Base-by-base conservation (phyloP, 1,140 invertebrate genomes). In the Drepana arcuata region DNA sequence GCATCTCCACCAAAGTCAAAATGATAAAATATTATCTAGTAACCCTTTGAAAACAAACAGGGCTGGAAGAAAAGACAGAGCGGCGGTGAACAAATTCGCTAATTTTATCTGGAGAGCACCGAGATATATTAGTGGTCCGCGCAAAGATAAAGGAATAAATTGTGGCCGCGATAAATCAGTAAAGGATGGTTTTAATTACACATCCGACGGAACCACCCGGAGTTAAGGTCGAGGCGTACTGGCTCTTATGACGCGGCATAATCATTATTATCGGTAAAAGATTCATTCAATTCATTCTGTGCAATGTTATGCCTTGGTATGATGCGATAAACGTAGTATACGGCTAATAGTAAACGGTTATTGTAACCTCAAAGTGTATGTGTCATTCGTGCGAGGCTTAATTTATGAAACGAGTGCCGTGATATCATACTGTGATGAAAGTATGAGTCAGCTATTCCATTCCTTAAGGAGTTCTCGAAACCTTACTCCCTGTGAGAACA, bases 61-160 rank as follows among this genome's bases (percentile, higher is more conserved):
- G 44, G n/a, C n/a, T 33, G 34, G 25, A 28, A 51, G 47, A 48
- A 50, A 56, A 52, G 53, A 37, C 43, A 34, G 50, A 47, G 47
- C 33, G 27, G 9, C 18, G 10, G 43, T 42, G 60, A 70, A 66
- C 69, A 69, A 79, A 74, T 74, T 71, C 63, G 67, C 71, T 73
- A 80, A 80, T 80, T 80, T 74, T 67, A 72, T 68, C 67, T 60
- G 39, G 41, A 56, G 63, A 66, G 71, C 74, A 78, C 78, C 74
- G 78, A 81, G 77, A 77, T 78, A 78, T 78, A 81, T 78, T 78
- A 77, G 68, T 63, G 73, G 73, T 69, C 58, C 57, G 59, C 48
- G 52, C 55, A 58, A 68, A 80, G 77, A 81, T 78, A 81, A 81
- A 78, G 73, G 66, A 77, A 77, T 81, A 78, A 81, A 74, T 81